These are phyloP conservation scores for Thamnophis sirtalis DNA, from an alignment of 2,113 vertebrate species.

Conservation along the genomic window DNA sequence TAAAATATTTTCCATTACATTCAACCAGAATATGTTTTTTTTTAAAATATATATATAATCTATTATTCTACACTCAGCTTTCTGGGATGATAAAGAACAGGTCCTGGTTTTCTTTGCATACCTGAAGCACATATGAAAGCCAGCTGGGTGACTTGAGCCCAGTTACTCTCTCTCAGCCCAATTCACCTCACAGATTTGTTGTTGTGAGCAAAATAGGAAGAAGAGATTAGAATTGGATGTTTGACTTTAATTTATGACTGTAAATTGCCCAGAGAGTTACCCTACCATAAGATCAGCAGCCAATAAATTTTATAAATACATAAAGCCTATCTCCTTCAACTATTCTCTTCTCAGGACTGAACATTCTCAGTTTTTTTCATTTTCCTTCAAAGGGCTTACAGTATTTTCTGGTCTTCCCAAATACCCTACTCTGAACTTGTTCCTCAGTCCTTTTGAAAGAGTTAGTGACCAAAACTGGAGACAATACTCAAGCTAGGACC, in stretches of 20 bases:
- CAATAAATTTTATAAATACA: background rate
- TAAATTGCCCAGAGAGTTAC: background rate
- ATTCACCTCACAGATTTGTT: background rate
- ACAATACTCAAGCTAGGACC: background rate
- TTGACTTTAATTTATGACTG: background rate
- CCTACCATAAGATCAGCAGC: background rate
- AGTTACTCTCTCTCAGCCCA: background rate
- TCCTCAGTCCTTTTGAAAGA: background rate
- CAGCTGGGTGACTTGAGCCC: background rate
- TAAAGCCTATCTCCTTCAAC: background rate
- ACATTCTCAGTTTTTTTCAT: background rate
- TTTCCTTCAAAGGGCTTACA: background rate
- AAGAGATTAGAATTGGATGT: background rate
- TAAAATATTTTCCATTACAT: background rate
- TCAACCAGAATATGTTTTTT: background rate
- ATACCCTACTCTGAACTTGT: background rate
- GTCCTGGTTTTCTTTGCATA: background rate
- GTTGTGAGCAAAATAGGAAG: background rate
- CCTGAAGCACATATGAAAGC: background rate
- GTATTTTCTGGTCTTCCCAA: background rate
- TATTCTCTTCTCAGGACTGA: background rate
- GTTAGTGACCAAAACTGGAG: background rate
- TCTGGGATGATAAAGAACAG: background rate
- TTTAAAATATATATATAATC: background rate
- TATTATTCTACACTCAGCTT: background rate